Conservation (phyloP, 2,797 vertebrate genomes). For the Iguana delicatissima region DNA sequence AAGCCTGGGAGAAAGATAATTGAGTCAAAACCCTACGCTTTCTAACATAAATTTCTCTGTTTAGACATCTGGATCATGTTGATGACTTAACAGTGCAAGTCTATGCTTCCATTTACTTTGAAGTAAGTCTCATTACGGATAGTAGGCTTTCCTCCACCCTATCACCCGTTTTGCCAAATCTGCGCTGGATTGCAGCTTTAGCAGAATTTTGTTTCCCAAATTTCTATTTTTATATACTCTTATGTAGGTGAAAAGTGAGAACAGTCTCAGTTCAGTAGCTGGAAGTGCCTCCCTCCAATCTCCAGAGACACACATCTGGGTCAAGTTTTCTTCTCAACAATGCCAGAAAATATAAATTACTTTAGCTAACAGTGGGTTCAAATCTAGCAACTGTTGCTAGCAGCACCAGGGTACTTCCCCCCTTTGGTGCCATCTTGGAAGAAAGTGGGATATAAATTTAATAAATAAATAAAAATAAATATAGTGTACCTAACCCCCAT, state of each 20-base stretch:
- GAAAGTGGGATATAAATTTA: too few species aligned
- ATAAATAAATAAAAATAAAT: too few species aligned
- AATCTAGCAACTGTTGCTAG: not conserved
- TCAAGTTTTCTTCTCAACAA: conserved; percentile 1
- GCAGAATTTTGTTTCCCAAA: not conserved
- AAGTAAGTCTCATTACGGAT: not conserved
- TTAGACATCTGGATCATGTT: conserved; percentile 38
- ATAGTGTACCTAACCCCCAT: not conserved
- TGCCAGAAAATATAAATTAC: not conserved
- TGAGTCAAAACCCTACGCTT: conserved; percentile 49
- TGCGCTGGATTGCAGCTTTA: not conserved
- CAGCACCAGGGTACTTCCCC: not conserved
- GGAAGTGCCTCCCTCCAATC: not conserved
- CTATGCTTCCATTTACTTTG: not conserved
- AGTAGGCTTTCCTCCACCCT: not conserved
- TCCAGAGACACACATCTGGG: not conserved
- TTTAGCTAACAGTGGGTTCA: not conserved
- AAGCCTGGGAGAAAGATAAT: conserved; percentile 35
- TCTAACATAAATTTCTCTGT: conserved; percentile 29
- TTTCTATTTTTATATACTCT: not conserved
- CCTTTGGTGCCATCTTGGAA: too few species aligned
- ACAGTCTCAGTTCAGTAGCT: not conserved
- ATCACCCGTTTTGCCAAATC: not conserved
- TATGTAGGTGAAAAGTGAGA: conserved; percentile 9
- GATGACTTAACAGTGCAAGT: conserved; percentile 14